These are phyloP conservation scores for Trimorus sp. DNA, from an alignment of 2,888 invertebrate species.

Conservation along the genomic window DNA sequence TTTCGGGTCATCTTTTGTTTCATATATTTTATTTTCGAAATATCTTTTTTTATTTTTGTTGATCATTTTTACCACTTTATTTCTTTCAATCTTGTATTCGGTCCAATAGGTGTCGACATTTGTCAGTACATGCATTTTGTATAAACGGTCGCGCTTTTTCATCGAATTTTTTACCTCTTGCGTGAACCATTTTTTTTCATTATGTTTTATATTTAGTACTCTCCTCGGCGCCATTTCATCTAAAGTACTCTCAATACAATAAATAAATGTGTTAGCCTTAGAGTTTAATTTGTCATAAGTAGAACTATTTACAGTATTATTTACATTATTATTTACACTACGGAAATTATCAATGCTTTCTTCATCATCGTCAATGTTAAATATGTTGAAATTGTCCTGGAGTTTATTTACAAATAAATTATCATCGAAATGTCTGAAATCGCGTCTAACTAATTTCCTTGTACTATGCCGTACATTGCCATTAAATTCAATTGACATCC, in stretches of 20 bases:
- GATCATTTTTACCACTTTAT: neutral
- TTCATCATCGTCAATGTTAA: constrained; percentile 24
- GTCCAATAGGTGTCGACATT: constrained; percentile 10
- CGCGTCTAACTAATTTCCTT: constrained; percentile 18
- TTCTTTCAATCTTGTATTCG: constrained; percentile 17
- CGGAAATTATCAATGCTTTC: constrained; percentile 7
- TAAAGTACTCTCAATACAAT: constrained; percentile 4
- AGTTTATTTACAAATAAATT: constrained; percentile 17
- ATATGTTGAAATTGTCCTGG: constrained; percentile 1
- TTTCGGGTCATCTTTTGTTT: constrained; percentile 13
- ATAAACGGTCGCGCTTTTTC: neutral
- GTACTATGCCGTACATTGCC: constrained; percentile 3
- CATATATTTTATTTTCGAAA: constrained; percentile 20
- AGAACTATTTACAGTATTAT: neutral
- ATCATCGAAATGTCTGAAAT: constrained; percentile 37
- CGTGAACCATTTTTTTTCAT: constrained; percentile 32
- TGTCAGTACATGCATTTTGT: constrained; percentile 6
- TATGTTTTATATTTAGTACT: constrained; percentile 17
- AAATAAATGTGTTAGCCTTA: constrained; percentile 27
- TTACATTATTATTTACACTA: neutral
- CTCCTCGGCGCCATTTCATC: constrained; percentile 8
- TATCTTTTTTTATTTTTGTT: constrained; percentile 3
- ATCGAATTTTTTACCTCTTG: constrained; percentile 6
- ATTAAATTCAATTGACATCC: constrained; percentile 30
- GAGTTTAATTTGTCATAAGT: constrained; percentile 20